Percentiles rank a stretch among this genome's conserved stretches.
Evolutionary conservation across 2,113 vertebrate genomes (phyloP).

Genomic region (Hemicordylus capensis): DNA sequence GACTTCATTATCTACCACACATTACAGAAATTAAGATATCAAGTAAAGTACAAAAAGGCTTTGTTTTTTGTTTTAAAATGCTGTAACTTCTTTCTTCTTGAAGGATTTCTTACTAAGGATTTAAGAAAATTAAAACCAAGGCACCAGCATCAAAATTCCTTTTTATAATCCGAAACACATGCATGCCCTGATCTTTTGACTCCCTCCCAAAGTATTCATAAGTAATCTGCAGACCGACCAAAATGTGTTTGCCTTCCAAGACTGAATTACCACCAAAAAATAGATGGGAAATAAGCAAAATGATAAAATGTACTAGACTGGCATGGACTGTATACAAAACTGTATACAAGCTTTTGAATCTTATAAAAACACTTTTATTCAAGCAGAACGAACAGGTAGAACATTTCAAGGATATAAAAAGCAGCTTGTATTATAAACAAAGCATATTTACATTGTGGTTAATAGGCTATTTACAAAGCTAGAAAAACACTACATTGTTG

Average conservation of each 20-base stretch:
- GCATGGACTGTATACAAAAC: neutral
- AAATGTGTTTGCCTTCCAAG: neutral
- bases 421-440: neutral
- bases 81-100: constrained; percentile 52
- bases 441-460: neutral
- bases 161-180: constrained; percentile 53
- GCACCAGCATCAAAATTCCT: constrained; percentile 64
- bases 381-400: neutral
- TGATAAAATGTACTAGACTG: neutral
- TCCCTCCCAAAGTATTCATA: constrained; percentile 43
- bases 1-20: constrained; percentile 21
- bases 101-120: constrained; percentile 43
- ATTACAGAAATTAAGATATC: constrained; percentile 56
- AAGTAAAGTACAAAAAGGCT: constrained; percentile 38
- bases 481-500: neutral
- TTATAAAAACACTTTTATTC: neutral
- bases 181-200: constrained; percentile 54
- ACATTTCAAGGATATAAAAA: neutral
- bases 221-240: constrained; percentile 34
- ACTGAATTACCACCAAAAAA: neutral
- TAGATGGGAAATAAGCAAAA: neutral
- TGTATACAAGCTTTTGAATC: neutral
- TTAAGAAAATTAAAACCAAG: constrained; percentile 68
- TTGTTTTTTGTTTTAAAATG: constrained; percentile 36
- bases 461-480: neutral